phyloP scores from a whole-genome alignment of 2,888 invertebrate species.

The Ormyrus rosae region DNA sequence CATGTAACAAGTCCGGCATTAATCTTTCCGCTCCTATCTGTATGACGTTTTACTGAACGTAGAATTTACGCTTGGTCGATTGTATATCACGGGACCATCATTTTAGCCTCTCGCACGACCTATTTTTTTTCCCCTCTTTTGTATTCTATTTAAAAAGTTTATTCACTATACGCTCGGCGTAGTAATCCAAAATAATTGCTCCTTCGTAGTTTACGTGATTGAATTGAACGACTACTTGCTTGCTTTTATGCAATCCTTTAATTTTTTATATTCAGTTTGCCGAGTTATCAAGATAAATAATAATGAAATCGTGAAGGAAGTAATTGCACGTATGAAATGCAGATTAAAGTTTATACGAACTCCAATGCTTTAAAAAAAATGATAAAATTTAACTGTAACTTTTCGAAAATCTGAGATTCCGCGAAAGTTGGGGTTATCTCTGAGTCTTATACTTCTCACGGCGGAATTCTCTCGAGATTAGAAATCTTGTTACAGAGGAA shows the following conservation, averaged over 20 bases:
- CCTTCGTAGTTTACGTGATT: no score
- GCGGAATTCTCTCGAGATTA: constrained; percentile 28
- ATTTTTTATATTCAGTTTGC: no score
- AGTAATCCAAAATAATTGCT: not conserved
- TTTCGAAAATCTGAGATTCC: not conserved
- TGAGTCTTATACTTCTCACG: not conserved
- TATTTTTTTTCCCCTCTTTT: not conserved
- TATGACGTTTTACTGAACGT: constrained; percentile 12
- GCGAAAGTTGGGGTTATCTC: not conserved
- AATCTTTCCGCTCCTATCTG: constrained; percentile 27
- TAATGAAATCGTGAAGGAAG: no score
- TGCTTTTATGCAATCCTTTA: no score
- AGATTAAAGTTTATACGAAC: no score
- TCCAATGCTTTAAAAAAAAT: no score
- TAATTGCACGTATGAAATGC: no score
- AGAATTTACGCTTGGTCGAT: constrained; percentile 35
- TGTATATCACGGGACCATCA: constrained; percentile 25
- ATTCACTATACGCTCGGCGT: not conserved
- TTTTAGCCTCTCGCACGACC: not conserved
- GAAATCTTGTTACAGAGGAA: constrained; percentile 25
- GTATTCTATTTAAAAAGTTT: not conserved
- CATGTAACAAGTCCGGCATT: constrained; percentile 14
- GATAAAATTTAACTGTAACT: no score
- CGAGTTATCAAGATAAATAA: no score
- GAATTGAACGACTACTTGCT: no score